Percentiles rank a stretch among this genome's conserved stretches.
Evolutionary conservation across 1,140 invertebrate genomes (phyloP).

Genomic region (Galleria mellonella): DNA sequence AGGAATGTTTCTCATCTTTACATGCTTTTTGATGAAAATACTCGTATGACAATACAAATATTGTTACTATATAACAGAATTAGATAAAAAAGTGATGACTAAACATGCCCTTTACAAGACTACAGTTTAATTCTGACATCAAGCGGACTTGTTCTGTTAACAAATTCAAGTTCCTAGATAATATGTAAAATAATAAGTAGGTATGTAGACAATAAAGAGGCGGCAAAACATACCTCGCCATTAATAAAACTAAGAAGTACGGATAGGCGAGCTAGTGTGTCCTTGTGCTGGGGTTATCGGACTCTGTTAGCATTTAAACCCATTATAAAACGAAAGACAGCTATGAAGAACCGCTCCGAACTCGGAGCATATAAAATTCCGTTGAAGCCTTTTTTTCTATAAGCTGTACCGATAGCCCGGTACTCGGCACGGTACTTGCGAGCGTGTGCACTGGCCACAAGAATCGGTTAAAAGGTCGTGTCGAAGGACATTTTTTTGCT

Average conservation of each 20-base stretch:
- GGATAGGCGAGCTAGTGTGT: conserved; percentile 42
- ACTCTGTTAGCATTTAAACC: conserved; percentile 65
- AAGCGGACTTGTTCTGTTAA: no score
- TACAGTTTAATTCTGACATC: no score
- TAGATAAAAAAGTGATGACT: no score
- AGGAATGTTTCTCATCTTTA: no score
- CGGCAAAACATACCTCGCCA: conserved; percentile 22
- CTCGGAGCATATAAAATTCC: conserved; percentile 58
- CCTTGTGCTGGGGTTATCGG: conserved; percentile 66
- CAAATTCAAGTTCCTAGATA: no score
- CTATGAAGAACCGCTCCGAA: conserved; percentile 61
- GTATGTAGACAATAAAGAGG: conserved; percentile 14
- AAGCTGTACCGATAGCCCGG: conserved; percentile 56
- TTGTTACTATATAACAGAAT: no score
- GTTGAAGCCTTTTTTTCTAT: conserved; percentile 60
- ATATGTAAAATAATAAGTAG: conserved; percentile 2
- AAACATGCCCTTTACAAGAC: no score
- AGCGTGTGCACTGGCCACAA: conserved; percentile 24
- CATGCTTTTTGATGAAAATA: no score
- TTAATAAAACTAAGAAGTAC: conserved; percentile 33
- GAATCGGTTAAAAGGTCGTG: conserved; percentile 56
- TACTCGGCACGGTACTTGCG: conserved; percentile 47
- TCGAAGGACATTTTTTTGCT: conserved; percentile 60
- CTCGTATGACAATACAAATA: no score
- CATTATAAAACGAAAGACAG: conserved; percentile 57